A percentile compares a stretch with the other conserved stretches of the same genome.
These are phyloP conservation scores for Mormyrops boulengeri DNA, from an alignment of 2,797 vertebrate species.

Conservation along the genomic window DNA sequence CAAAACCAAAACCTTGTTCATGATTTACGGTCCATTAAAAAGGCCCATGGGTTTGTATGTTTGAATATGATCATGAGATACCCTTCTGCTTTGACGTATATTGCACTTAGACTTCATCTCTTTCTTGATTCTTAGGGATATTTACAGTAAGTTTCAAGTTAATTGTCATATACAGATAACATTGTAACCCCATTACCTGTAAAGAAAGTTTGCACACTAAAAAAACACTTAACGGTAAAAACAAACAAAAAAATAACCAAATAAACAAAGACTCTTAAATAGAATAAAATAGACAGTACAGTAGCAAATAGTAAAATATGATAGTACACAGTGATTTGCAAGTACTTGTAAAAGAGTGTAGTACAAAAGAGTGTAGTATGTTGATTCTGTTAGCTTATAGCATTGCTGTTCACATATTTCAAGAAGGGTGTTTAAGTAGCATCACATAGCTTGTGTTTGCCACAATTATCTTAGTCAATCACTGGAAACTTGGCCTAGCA, in stretches of 20 bases:
- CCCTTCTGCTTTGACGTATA: background rate
- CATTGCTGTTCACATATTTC: background rate
- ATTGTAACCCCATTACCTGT: background rate
- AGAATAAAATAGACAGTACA: background rate
- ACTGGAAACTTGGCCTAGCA: background rate
- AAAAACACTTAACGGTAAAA: background rate
- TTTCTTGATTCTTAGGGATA: background rate
- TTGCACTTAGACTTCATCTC: background rate
- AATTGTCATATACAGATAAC: background rate
- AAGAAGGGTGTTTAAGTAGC: background rate
- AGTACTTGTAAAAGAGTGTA: background rate
- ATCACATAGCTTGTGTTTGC: background rate
- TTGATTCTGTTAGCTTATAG: background rate
- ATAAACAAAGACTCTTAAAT: background rate
- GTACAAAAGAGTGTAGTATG: background rate
- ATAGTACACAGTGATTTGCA: background rate
- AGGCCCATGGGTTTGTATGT: background rate
- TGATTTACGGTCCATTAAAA: background rate
- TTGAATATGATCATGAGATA: background rate
- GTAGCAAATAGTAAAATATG: background rate
- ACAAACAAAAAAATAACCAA: background rate
- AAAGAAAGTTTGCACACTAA: background rate
- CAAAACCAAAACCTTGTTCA: background rate
- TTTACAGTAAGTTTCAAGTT: background rate
- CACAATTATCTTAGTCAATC: background rate